Evolutionary conservation across 2,888 invertebrate species (phyloP), one percentile per base, ranked within the genome.

Genomic region (Girardia tigrina): DNA sequence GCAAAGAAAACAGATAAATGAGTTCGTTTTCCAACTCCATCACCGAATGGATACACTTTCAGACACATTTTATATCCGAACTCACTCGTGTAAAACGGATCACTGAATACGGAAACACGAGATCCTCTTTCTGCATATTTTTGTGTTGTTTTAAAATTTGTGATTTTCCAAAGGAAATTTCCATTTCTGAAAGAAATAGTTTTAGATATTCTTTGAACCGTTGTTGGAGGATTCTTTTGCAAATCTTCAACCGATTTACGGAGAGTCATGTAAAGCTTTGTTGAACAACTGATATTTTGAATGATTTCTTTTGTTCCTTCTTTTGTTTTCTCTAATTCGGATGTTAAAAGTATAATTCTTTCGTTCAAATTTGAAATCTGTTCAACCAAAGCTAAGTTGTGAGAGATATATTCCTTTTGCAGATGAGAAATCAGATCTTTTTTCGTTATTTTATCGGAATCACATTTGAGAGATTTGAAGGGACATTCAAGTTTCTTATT

Each of bases 1-100:
- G 56, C 56, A 56, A 56, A 56, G n/a, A 56, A 56, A 4, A 56
- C 56, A 12, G 56, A 56, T 56, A 56, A 56, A 56, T 56, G 56
- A 8, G 56, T 56, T 2, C 56, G 20, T n/a, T 56, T 56, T 2
- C 56, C 56, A 12, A 56, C 4, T 56, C 56, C 56, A n/a, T 56
- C 56, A 8, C 56, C 56, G n/a, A 16, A 4, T 56, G 56, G 56
- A 56, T 56, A 56, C n/a, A 56, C 2, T 12, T 23, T n/a, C 23
- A 56, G n/a, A 23, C 56, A 56, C 56, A 56, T 20, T 56, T 56
- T 56, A n/a, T 56, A 56, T 12, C 56, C 56, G n/a, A 56, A 56
- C n/a, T 56, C 56, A n/a, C 56, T 56, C 23, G 56, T 56, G 23
- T 56, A 56, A n/a, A 56, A 56, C 56, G 56, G 8, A 56, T 56